Percentiles rank a stretch among this genome's conserved stretches.
phyloP scores from a whole-genome alignment of 2,113 vertebrate species.

The Apus apus region DNA sequence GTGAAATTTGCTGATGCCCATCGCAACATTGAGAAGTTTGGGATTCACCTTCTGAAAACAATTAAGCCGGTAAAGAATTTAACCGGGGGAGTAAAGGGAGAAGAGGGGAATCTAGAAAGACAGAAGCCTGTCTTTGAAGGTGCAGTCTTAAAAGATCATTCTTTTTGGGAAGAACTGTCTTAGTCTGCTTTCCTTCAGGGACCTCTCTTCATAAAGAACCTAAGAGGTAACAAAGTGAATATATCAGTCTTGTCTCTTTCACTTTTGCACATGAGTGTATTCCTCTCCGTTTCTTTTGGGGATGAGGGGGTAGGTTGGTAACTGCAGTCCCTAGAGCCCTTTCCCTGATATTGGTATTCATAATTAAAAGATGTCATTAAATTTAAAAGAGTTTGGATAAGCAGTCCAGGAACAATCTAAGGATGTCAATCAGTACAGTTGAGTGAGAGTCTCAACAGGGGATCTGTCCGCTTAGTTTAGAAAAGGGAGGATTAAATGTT shows the following conservation, averaged over 20 bases:
- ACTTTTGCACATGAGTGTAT: neutral
- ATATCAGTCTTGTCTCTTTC: neutral
- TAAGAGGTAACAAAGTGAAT: neutral
- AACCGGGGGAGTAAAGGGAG: neutral
- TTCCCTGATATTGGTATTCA: neutral
- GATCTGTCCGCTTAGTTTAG: neutral
- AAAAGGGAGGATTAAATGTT: neutral
- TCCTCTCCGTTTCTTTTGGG: neutral
- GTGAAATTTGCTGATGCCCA: slow-evolving; percentile 98
- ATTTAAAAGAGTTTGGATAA: neutral
- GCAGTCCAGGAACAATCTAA: neutral
- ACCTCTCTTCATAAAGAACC: neutral
- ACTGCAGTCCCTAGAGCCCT: neutral
- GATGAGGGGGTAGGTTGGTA: neutral
- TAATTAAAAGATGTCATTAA: neutral
- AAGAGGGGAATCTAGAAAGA: neutral
- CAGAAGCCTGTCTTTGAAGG: neutral
- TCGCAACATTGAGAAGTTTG: slow-evolving; percentile 96
- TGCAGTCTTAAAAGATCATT: neutral
- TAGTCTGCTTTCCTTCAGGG: neutral
- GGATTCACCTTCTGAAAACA: slow-evolving; percentile 94
- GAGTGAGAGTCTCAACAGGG: neutral
- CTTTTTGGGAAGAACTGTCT: neutral
- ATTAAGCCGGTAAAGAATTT: slow-evolving; percentile 88
- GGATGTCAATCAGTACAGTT: neutral